Evolutionary conservation across 2,888 invertebrate genomes (phyloP), one percentile per base, ranked within the genome.

Genomic region (Drosophila anomalata): DNA sequence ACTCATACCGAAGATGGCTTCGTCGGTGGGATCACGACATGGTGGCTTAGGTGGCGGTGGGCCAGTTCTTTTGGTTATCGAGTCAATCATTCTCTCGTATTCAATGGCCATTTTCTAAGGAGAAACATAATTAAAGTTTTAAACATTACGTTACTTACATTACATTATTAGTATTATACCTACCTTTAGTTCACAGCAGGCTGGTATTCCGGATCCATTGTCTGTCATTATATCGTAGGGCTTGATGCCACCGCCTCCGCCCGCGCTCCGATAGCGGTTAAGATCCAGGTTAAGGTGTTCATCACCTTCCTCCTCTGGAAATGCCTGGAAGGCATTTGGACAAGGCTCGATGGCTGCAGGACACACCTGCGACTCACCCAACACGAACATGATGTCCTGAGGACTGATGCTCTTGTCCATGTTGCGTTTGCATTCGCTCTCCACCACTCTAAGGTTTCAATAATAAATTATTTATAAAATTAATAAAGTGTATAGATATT

Each of bases 361-460:
- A 24, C 85, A 82, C 0, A 39, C 26, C 22, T 74, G 75, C 0
- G 80, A 58, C 14, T 86, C 85, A n/a, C 73, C 78, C 65, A 90
- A 76, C 2, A 90, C 73, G 50, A 90, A 89, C 3, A 89, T 60
- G 14, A 90, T 77, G 58, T 90, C 90, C 54, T 76, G 75, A 0
- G 89, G 85, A 54, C 82, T 76, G 17, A 90, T 90, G 20, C 79
- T 78, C 48, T 73, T 79, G 61, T 88, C 78, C 58, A 78, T 71
- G 39, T 74, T 63, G 1, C 52, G 63, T 0, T 58, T 58, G 26
- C 76, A 77, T 0, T 24, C 52, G 5, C 0, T 8, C 0, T 69
- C 41, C 0, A 22, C 39, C 0, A 3, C 9, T 0, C 70, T 69
- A 12, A 9, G 3, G 29, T 11, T 33, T 33, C 6, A 7, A 36